A percentile compares a stretch with the other conserved stretches of the same genome.
These are phyloP conservation scores for Engraulis encrasicolus DNA, from an alignment of 2,113 vertebrate genomes.

Conservation along the genomic window DNA sequence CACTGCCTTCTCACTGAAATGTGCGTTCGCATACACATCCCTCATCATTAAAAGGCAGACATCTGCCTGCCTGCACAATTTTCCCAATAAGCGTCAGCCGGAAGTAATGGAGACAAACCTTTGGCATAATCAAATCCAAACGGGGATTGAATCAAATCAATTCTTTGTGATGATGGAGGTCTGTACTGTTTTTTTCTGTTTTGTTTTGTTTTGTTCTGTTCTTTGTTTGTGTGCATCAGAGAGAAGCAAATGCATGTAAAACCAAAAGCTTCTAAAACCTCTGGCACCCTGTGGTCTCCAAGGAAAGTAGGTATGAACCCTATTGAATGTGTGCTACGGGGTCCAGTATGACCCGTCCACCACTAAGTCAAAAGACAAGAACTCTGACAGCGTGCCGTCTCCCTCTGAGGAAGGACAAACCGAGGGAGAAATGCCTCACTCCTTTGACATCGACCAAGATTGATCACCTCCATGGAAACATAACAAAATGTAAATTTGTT, in stretches of 20 bases:
- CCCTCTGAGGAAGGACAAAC: too few species aligned
- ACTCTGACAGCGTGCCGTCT: slow-evolving; percentile 23
- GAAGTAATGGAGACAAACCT: slow-evolving; percentile 27
- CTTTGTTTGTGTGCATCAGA: slow-evolving; percentile 81
- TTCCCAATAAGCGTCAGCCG: slow-evolving; percentile 14
- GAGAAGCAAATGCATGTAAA: slow-evolving; percentile 76
- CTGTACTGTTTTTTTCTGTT: too few species aligned
- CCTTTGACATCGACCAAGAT: not conserved
- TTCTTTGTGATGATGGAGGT: slow-evolving; percentile 49
- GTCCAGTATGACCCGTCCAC: slow-evolving; percentile 66
- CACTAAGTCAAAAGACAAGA: slow-evolving; percentile 36
- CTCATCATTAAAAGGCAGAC: slow-evolving; percentile 69
- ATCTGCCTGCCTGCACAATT: slow-evolving; percentile 46
- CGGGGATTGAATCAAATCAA: slow-evolving; percentile 26
- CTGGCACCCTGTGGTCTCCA: slow-evolving; percentile 60
- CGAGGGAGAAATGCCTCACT: not conserved
- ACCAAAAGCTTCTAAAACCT: slow-evolving; percentile 68
- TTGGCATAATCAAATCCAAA: slow-evolving; percentile 23
- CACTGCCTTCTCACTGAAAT: slow-evolving; percentile 79
- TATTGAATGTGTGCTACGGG: slow-evolving; percentile 80
- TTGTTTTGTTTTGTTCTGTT: too few species aligned
- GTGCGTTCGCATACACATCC: slow-evolving; percentile 53
- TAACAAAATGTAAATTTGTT: not conserved
- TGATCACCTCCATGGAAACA: slow-evolving; percentile 9
- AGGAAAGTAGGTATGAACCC: slow-evolving; percentile 82